Conservation (phyloP, 2,113 vertebrate species). For the Ursus arctos region DNA sequence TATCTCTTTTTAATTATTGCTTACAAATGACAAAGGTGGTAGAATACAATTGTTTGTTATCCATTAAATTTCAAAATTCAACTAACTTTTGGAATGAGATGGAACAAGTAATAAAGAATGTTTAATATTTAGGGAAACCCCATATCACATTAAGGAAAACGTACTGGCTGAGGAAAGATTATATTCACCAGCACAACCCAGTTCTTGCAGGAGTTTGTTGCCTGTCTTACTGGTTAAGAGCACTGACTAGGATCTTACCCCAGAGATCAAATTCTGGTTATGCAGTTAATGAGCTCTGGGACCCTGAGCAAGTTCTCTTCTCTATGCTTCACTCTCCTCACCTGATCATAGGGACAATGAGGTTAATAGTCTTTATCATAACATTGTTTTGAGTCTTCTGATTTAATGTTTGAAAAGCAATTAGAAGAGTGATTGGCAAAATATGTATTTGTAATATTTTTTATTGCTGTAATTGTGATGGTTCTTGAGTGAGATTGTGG, state of each 20-base stretch:
- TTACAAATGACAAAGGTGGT: neutral
- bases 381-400: neutral
- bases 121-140: neutral
- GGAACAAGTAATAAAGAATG: neutral
- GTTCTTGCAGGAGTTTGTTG: neutral
- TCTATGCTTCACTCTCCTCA: neutral
- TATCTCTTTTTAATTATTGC: neutral
- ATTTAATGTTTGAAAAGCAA: neutral
- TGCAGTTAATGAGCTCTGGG: neutral
- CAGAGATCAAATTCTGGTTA: neutral
- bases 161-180: neutral
- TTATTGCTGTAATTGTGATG: neutral
- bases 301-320: neutral
- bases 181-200: neutral
- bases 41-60: neutral
- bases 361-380: neutral
- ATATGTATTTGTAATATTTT: neutral
- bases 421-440: neutral
- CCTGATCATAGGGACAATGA: neutral
- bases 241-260: neutral
- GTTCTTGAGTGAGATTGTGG: neutral
- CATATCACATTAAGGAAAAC: neutral
- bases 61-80: slow-evolving; percentile 38
- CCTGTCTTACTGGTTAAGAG: neutral
- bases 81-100: neutral